Base-by-base conservation (phyloP, 2,888 invertebrate species). In the Agonopterix heracliana region DNA sequence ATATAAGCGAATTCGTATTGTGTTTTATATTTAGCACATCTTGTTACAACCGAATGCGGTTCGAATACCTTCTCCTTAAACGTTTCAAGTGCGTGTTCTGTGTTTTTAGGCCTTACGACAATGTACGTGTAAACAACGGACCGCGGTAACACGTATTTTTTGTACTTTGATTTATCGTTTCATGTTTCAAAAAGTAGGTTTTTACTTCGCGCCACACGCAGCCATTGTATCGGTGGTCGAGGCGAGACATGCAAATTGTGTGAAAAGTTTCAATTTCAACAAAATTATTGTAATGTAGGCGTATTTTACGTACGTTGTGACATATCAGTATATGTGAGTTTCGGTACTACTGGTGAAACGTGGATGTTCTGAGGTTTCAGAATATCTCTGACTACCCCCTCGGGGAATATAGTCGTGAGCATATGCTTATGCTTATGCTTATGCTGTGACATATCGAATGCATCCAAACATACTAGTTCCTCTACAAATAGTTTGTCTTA, bases 111-210 rank as follows among this genome's bases (percentile, higher is more conserved):
- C 52, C 60, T 57, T 61, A 74, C 85, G 80, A 83, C 85, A 82
- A 64, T 65, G 65, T 74, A 66, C 68, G 77, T 77, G 81, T 79
- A 82, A 84, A 86, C 84, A 84, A 78, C 81, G 74, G 80, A 69
- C 68, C 68, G 61, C 68, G 74, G 79, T 81, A 82, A 85, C 86
- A 84, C 86, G 77, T 84, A 71, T 78, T 84, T 81, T 86, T 85
- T 86, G 77, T 74, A 64, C 74, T 78, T 81, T 83, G 86, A 86
- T 85, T 86, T 87, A 87, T 83, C 79, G 82, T 84, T 81, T 81
- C 77, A 74, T 60, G 74, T 84, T 84, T 76, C 79, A 81, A 75
- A 75, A 82, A 83, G 77, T 75, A 63, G 65, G 71, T 83, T 86
- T 84, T 85, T 83, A 71, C 74, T 51, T 64, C 64, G 64, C 40